Evolutionary conservation across 1,140 invertebrate species (phyloP), one percentile per base, ranked within the genome.

Genomic region (Frieseomelitta varia): DNA sequence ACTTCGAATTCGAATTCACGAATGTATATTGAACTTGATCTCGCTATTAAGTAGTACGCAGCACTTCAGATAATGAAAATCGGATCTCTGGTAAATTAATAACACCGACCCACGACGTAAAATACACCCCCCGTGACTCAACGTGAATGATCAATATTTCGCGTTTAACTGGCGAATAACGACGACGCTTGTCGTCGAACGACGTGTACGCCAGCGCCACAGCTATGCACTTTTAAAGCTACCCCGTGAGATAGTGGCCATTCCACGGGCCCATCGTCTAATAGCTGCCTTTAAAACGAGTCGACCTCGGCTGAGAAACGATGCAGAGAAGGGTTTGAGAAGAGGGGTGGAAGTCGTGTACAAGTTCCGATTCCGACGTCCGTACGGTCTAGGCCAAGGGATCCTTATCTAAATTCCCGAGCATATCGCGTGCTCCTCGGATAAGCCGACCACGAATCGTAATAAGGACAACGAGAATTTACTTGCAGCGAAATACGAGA

Each of bases 401-500:
- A 85, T 78, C 56, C 79, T 86, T 87, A 90, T 87, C 88, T 87
- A 77, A 84, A 91, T 90, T 91, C 79, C 68, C 51, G 19, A 39
- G 78, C 82, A 86, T 73, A 88, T 92, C 89, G 86, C 90, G 84
- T 91, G 88, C 85, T 75, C 80, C 79, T 63, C 76, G 88, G 87
- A 88, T 91, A 91, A 92, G 85, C 87, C 85, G 86, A 84, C 71
- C 87, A 71, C 80, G 74, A 89, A 84, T 88, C 82, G 90, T 90
- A 92, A 91, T 88, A 87, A 90, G 85, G 87, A 86, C 90, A 91
- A 91, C 91, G 87, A 89, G 88, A 84, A 92, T 83, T 88, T 91
- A 90, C 89, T 91, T 87, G 63, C 85, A 47, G 61, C 69, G 71
- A 87, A 87, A 85, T 86, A 74, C 75, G 75, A 78, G 61, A 65